phyloP scores from a whole-genome alignment of 2,797 vertebrate species.

The Tangara arthus region DNA sequence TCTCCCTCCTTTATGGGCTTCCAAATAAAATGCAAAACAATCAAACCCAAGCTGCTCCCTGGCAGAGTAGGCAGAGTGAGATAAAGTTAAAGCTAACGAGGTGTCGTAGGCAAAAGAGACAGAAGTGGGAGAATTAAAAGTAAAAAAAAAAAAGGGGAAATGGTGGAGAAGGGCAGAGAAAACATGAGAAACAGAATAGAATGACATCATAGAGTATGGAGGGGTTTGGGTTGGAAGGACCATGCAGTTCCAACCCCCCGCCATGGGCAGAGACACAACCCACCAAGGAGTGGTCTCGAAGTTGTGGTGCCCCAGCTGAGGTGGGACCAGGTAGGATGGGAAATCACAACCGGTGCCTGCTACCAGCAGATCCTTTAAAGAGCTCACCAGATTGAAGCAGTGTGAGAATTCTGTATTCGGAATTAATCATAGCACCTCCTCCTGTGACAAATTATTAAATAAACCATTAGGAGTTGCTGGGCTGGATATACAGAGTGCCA shows the following conservation, averaged over 20 bases:
- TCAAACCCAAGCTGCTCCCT: background rate
- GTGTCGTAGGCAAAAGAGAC: background rate
- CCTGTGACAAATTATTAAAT: background rate
- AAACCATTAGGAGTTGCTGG: background rate
- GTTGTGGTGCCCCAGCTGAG: background rate
- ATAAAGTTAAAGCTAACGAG: background rate
- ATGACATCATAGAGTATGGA: background rate
- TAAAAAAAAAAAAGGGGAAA: background rate
- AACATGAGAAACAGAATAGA: fast-evolving
- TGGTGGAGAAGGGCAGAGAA: background rate
- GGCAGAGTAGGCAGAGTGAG: background rate
- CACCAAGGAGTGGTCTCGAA: background rate
- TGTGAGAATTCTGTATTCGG: background rate
- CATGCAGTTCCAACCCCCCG: background rate
- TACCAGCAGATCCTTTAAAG: background rate
- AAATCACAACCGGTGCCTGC: background rate
- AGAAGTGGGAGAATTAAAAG: background rate
- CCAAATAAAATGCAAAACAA: background rate
- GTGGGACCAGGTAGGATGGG: background rate
- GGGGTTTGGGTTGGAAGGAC: background rate
- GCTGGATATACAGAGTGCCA: background rate
- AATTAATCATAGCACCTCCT: background rate
- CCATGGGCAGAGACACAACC: background rate
- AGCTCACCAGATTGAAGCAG: background rate
- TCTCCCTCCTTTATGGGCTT: background rate